A percentile compares a stretch with the other conserved stretches of the same genome.
Evolutionary conservation across 2,888 invertebrate species (phyloP).

Genomic region (Dryobotodes eremita): DNA sequence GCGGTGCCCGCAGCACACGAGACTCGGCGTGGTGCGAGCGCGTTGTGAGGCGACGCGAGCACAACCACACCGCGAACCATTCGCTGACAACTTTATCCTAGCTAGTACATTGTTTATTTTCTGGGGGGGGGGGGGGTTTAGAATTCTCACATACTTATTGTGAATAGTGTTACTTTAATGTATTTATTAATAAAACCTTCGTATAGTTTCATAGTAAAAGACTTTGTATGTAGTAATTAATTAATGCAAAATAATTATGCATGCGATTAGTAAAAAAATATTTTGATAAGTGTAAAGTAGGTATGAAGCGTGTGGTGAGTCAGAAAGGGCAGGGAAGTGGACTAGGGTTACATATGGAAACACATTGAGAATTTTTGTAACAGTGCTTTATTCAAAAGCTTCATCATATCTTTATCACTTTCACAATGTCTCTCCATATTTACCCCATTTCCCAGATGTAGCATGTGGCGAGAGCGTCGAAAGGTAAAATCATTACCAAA

Average conservation of each 20-base stretch:
- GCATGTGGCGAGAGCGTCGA: constrained; percentile 89
- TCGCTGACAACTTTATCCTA: neutral
- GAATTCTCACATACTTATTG: constrained; percentile 4
- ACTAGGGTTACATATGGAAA: constrained; percentile 91
- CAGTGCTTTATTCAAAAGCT: constrained; percentile 93
- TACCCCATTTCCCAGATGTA: constrained; percentile 93
- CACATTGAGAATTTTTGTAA: constrained; percentile 93
- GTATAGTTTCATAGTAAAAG: neutral
- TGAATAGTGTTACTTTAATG: constrained; percentile 5
- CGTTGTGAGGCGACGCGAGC: constrained; percentile 59
- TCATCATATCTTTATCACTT: constrained; percentile 91
- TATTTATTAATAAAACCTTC: constrained; percentile 28
- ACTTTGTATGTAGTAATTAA: constrained; percentile 18
- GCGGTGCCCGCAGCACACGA: constrained; percentile 27
- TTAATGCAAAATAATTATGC: constrained; percentile 41
- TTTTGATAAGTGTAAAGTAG: constrained; percentile 60
- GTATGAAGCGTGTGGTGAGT: constrained; percentile 67
- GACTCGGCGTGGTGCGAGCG: constrained; percentile 30
- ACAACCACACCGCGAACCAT: constrained; percentile 38
- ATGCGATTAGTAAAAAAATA: constrained; percentile 69
- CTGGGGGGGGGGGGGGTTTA: constrained; percentile 3
- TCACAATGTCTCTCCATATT: constrained; percentile 93
- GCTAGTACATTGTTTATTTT: neutral
- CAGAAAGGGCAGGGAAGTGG: constrained; percentile 78
- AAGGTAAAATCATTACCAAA: constrained; percentile 84